Evolutionary conservation across 2,888 invertebrate species (phyloP), one percentile per base, ranked within the genome.

Genomic region (Ophion slaviceki): DNA sequence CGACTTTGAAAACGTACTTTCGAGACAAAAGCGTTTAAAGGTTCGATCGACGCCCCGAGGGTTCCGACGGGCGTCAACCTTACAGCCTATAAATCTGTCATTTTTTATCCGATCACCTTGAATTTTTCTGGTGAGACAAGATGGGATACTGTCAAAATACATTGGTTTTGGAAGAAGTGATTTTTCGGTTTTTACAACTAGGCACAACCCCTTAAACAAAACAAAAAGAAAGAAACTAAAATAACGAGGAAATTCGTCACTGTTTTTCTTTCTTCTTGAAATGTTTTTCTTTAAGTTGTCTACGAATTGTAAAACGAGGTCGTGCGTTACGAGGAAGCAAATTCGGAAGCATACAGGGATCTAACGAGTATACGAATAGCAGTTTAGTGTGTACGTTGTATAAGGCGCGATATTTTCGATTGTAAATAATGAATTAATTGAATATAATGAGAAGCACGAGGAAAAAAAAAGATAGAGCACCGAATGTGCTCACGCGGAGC

Each of bases 321-420:
- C 88, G 90, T 91, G 91, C 91, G 90, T 89, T 89, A 89, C 90
- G 89, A 91, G 89, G 90, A 93, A 91, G 91, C 94, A 94, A 94
- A 94, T 94, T 94, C 94, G 94, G 94, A 94, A 92, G 91, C 92
- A 93, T 94, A 94, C 94, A 94, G 94, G 94, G 94, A 93, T 92
- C 89, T 89, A 87, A 87, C 87, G 91, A 91, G 91, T 92, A 91
- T 91, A 90, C 89, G 88, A 89, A 87, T 85, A 85, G 77, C 80
- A 77, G 83, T 71, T 80, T 77, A 80, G 80, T 67, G 80, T 86
- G 74, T 80, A 76, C 79, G 81, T 86, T 79, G 53, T 53, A 86
- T 67, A 85, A 78, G 82, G 67, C 76, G 82, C 62, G 77, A 85
- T 78, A 88, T 82, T 80, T 77, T 81, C 53, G 76, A 87, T 76